Evolutionary conservation across 2,888 invertebrate species (phyloP), one percentile per base, ranked within the genome.

Genomic region (Onthophagus sagittarius): DNA sequence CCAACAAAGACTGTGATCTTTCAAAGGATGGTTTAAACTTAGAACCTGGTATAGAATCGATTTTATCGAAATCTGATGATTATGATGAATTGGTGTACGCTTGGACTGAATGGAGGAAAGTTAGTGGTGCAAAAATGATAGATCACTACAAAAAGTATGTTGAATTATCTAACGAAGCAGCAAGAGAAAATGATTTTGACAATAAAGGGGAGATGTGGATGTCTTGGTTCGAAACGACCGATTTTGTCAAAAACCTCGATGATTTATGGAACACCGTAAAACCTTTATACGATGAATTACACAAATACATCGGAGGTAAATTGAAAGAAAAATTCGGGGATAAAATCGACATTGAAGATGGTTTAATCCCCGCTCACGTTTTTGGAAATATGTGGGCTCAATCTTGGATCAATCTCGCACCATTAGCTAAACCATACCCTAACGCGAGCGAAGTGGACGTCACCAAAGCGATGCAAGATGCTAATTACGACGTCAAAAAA

Each of bases 331-430:
- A 81, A 33, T 91, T 91, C 78, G 87, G 86, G 62, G 84, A 87
- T 9, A 84, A 87, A 71, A 81, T 87, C 2, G 81, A 84, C 15
- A 80, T 79, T 23, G 83, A 84, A 5, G 86, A 88, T 72, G 88
- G 88, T 11, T 84, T 88, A 2, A 90, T 93, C 75, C 93, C 93
- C 0, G 92, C 92, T 0, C 92, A 93, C 84, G 81, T 93, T 71
- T 84, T 92, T 77, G 91, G 91, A 53, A 91, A 90, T 77, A 85
- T 91, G 82, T 91, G 91, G 90, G 90, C 89, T 2, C 90, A 91
- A 81, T 86, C 87, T 71, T 91, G 91, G 91, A 86, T 86, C 75
- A 85, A 85, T 74, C 75, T 87, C 3, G 83, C 82, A 31, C 83
- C 87, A 63, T 84, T 88, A 76, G 87, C 91, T n/a, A 87, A 85